Percentiles rank a stretch among this genome's conserved stretches.
Evolutionary conservation across 2,888 invertebrate genomes (phyloP).

Genomic region (Nomada fabriciana): DNA sequence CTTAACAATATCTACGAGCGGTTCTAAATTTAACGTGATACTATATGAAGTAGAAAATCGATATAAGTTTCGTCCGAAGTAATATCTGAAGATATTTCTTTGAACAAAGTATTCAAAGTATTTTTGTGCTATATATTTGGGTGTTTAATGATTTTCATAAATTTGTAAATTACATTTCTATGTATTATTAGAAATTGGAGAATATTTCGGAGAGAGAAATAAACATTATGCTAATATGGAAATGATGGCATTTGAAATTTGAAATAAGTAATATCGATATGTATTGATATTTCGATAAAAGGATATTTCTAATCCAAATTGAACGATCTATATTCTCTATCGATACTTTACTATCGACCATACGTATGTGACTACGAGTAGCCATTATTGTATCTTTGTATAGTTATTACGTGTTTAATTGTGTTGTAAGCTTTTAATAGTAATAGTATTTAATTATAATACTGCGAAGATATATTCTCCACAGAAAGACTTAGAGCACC

Average conservation of each 20-base stretch:
- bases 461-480: background rate
- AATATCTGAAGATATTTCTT: background rate
- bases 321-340: background rate
- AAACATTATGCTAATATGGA: background rate
- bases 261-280: background rate
- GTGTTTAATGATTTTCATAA: too few relatives aligned
- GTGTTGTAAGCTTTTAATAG: background rate
- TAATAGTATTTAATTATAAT: background rate
- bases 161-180: too few relatives aligned
- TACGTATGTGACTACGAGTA: too few relatives aligned
- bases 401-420: background rate
- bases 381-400: background rate
- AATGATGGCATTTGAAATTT: background rate
- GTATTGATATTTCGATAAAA: background rate
- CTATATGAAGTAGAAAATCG: constrained; percentile 23
- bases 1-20: constrained; percentile 20
- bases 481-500: constrained; percentile 1
- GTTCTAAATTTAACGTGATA: constrained; percentile 28
- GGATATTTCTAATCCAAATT: background rate
- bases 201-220: too few relatives aligned
- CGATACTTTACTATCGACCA: background rate
- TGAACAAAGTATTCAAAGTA: background rate
- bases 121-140: too few relatives aligned
- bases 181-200: too few relatives aligned
- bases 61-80: constrained; percentile 16